Conservation (phyloP, 1,140 invertebrate genomes). For the Camponotus floridanus region DNA sequence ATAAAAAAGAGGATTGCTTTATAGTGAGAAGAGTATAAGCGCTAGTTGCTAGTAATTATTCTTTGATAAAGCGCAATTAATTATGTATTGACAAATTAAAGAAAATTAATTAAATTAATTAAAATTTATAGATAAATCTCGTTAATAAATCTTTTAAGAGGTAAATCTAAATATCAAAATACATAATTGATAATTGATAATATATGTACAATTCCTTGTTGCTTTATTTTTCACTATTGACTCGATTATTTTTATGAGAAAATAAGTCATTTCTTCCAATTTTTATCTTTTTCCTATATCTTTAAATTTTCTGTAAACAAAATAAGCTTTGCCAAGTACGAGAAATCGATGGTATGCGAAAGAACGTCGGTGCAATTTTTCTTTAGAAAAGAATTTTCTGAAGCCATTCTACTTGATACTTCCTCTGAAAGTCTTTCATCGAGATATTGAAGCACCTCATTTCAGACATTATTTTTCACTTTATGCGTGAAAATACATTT, state of each 20-base stretch:
- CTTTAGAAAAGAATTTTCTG: conserved; percentile 32
- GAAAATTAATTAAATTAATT: not conserved
- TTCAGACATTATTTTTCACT: conserved; percentile 31
- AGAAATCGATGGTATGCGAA: not conserved
- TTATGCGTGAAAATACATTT: not conserved
- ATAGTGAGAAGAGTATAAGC: not conserved
- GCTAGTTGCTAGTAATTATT: not conserved
- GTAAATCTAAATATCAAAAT: not conserved
- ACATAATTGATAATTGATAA: not conserved
- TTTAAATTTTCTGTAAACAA: not conserved
- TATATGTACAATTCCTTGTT: not conserved
- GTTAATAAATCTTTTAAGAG: not conserved
- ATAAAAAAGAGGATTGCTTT: not conserved
- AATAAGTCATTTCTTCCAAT: conserved; percentile 37
- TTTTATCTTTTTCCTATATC: not conserved
- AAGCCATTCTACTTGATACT: conserved; percentile 11
- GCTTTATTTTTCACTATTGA: not conserved
- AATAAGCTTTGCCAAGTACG: conserved; percentile 8
- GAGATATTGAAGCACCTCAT: not conserved
- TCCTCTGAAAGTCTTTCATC: not conserved
- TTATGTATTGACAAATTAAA: not conserved
- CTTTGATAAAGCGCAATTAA: not conserved
- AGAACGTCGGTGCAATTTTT: conserved; percentile 47
- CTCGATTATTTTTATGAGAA: conserved; percentile 34
- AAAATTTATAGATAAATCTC: not conserved